phyloP scores from a whole-genome alignment of 2,888 invertebrate genomes.

The Eupithecia abbreviata region DNA sequence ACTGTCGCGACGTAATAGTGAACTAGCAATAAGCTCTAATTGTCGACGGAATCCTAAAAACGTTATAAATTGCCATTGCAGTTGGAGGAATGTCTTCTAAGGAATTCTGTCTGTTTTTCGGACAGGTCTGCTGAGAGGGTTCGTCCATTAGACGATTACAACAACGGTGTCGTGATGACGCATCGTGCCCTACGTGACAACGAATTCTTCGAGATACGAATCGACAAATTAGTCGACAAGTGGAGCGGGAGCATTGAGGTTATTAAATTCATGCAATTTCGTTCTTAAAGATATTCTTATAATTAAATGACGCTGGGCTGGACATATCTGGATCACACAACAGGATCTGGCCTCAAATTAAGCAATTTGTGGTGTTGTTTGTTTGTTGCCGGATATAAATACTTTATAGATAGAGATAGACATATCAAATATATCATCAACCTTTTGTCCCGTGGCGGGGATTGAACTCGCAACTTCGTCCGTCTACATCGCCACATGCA shows the following conservation, averaged over 20 bases:
- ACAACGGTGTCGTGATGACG: conserved; percentile 98
- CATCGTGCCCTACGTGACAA: conserved; percentile 93
- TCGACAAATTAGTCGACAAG: conserved; percentile 96
- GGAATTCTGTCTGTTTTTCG: conserved; percentile 12
- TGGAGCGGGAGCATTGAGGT: conserved; percentile 97
- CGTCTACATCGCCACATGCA: not conserved
- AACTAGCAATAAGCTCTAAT: not conserved
- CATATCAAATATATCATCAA: not conserved
- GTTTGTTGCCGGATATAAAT: not conserved
- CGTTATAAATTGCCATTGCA: not conserved
- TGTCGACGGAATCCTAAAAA: not conserved
- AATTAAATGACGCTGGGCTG: not conserved
- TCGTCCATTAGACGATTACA: conserved; percentile 95
- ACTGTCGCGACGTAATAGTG: too few species aligned
- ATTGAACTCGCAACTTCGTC: not conserved
- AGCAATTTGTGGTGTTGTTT: not conserved
- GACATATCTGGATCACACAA: not conserved
- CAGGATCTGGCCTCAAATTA: not conserved
- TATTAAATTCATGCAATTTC: conserved; percentile 30
- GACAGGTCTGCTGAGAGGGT: conserved; percentile 92
- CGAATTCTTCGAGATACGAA: conserved; percentile 97
- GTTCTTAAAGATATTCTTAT: not conserved
- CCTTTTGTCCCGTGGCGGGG: not conserved
- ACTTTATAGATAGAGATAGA: not conserved
- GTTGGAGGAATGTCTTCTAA: not conserved